phyloP scores from a whole-genome alignment of 2,888 invertebrate species.

The Sinodicranocentrus sp. region DNA sequence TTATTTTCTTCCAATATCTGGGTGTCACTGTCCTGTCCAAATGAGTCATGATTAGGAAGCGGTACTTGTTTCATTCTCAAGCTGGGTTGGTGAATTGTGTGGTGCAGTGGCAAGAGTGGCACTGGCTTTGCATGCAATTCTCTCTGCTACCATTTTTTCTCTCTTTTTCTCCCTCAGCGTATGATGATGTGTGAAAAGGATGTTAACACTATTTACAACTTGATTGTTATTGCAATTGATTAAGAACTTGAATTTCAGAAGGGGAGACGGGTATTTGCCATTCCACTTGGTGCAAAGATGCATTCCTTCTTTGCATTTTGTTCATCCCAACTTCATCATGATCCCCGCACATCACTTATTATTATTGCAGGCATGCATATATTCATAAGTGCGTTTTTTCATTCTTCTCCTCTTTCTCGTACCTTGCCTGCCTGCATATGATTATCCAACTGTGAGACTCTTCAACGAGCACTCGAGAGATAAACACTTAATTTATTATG shows the following conservation, averaged over 20 bases:
- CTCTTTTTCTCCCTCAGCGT: neutral
- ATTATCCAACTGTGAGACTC: slow-evolving; percentile 58
- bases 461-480: slow-evolving; percentile 37
- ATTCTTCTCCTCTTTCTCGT: too few relatives aligned
- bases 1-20: slow-evolving; percentile 11
- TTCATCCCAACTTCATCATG: too few relatives aligned
- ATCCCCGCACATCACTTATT: too few relatives aligned
- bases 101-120: neutral
- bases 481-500: slow-evolving; percentile 64
- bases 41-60: slow-evolving; percentile 48
- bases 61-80: neutral
- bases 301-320: too few relatives aligned
- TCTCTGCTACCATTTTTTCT: slow-evolving; percentile 3
- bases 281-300: too few relatives aligned
- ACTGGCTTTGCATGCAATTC: slow-evolving; percentile 14
- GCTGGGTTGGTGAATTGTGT: neutral
- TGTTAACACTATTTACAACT: slow-evolving; percentile 66
- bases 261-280: too few relatives aligned
- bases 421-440: slow-evolving; percentile 8
- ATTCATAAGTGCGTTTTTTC: slow-evolving; percentile 5
- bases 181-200: slow-evolving; percentile 66
- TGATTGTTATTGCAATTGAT: slow-evolving; percentile 66
- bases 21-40: slow-evolving; percentile 60
- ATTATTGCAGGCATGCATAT: neutral
- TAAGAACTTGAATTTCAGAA: slow-evolving; percentile 31